Evolutionary conservation across 2,113 vertebrate species (phyloP).

Genomic region (Cyprinodon brontotheroides): DNA sequence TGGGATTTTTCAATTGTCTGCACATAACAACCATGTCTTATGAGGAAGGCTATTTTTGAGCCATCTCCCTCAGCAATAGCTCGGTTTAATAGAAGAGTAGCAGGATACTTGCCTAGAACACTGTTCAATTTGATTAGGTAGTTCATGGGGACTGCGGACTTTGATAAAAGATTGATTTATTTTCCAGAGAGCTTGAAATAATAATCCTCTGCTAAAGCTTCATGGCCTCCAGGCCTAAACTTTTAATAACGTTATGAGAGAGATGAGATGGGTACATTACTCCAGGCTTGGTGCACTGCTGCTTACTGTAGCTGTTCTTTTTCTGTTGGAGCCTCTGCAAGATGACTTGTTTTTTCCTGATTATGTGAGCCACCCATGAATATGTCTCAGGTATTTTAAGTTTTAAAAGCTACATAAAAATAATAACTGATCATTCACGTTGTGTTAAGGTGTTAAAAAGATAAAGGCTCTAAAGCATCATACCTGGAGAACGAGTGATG

Average conservation of each 20-base stretch:
- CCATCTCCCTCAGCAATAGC: conserved; percentile 71
- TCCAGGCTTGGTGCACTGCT: conserved; percentile 34
- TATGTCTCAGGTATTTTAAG: conserved; percentile 76
- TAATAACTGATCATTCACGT: conserved; percentile 51
- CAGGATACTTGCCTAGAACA: conserved; percentile 73
- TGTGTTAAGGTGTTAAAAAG: conserved; percentile 37
- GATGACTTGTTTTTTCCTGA: conserved; percentile 67
- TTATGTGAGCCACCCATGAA: conserved; percentile 59
- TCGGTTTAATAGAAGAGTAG: conserved; percentile 79
- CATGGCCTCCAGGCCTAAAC: conserved; percentile 68
- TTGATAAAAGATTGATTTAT: conserved; percentile 83
- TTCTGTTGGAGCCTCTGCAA: conserved; percentile 46
- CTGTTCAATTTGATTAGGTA: conserved; percentile 81
- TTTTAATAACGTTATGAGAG: conserved; percentile 79
- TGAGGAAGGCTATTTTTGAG: conserved; percentile 67
- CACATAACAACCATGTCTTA: conserved; percentile 69
- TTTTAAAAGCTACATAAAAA: conserved; percentile 64
- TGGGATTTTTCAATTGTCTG: conserved; percentile 63
- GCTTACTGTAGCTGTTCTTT: conserved; percentile 29
- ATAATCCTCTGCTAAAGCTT: conserved; percentile 78
- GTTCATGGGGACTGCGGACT: conserved; percentile 75
- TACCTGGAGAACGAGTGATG: conserved; percentile 30
- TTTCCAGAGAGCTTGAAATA: conserved; percentile 79
- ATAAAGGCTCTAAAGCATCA: conserved; percentile 39
- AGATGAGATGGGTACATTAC: conserved; percentile 75